phyloP scores from a whole-genome alignment of 1,140 invertebrate genomes.

The Zeugodacus cucurbitae region DNA sequence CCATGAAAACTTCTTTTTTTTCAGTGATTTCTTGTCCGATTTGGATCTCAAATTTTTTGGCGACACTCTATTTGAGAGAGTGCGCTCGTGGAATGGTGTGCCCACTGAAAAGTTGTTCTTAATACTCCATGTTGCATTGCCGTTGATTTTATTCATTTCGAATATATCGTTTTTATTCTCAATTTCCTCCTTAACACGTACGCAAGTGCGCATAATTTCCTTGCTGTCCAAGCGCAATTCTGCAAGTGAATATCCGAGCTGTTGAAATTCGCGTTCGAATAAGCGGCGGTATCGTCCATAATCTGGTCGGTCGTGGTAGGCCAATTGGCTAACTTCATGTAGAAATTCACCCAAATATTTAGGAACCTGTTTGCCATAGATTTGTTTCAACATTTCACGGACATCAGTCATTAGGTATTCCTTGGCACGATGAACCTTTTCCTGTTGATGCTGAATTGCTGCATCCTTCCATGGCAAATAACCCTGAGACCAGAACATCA shows the following conservation, averaged over 20 bases:
- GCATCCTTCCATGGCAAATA: slow-evolving; percentile 87
- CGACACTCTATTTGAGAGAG: slow-evolving; percentile 62
- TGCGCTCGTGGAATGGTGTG: slow-evolving; percentile 61
- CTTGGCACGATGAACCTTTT: slow-evolving; percentile 82
- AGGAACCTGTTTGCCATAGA: slow-evolving; percentile 71
- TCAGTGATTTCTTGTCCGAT: slow-evolving; percentile 56
- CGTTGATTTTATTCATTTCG: slow-evolving; percentile 55
- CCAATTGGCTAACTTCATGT: slow-evolving; percentile 70
- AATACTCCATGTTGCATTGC: slow-evolving; percentile 49
- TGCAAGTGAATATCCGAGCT: slow-evolving; percentile 68
- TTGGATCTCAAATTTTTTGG: slow-evolving; percentile 65
- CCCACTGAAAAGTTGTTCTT: slow-evolving; percentile 45
- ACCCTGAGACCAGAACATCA: slow-evolving; percentile 93
- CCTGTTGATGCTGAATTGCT: slow-evolving; percentile 74
- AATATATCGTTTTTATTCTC: slow-evolving; percentile 59
- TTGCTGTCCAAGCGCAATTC: slow-evolving; percentile 68
- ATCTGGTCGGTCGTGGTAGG: slow-evolving; percentile 72
- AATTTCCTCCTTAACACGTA: slow-evolving; percentile 54
- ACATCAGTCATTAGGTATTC: slow-evolving; percentile 73
- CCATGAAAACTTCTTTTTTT: slow-evolving; percentile 63
- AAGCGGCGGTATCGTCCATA: slow-evolving; percentile 72
- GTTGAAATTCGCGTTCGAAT: slow-evolving; percentile 70
- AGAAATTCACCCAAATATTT: slow-evolving; percentile 73
- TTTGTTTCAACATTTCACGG: slow-evolving; percentile 69
- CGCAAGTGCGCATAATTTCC: slow-evolving; percentile 53